Base-by-base conservation (phyloP, 2,797 vertebrate species). In the Tamandua tetradactyla region DNA sequence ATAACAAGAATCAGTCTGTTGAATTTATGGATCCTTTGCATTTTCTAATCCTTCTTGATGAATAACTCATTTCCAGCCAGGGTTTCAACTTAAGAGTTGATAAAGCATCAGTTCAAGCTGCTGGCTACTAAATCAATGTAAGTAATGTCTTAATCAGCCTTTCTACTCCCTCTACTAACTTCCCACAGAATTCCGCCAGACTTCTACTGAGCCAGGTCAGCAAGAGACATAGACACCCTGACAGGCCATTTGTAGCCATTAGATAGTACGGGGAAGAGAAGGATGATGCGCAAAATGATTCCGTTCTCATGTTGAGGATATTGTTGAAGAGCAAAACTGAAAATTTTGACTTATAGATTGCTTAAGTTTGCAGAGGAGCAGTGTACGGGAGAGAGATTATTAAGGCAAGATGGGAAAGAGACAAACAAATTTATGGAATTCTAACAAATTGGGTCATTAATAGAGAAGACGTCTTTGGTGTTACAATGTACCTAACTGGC, bases 11-110 rank as follows among this genome's bases (percentile, higher is more conserved):
- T 97, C 68, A 91, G 97, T 96, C 98, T 97, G 96, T 96, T 97
- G 98, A 98, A 98, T 98, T 97, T 98, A 98, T 98, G 97, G 97
- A 98, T 96, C 96, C 91, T 96, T 97, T 97, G 98, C 97, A 97
- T 97, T 98, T 97, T 95, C 87, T 98, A 98, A 98, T 98, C 97
- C 97, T 22, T 94, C 82, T 96, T 98, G 98, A 98, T 98, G 97
- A 98, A 98, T 98, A 97, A 96, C 96, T 97, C 96, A 72, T 84
- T 96, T 97, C 93, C 97, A 98, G 98, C 97, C 97, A 97, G 96
- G 96, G 89, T 98, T 98, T 98, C 97, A 98, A 97, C 97, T 87
- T 98, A 71, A 93, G 97, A 98, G 96, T 98, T 98, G 97, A 98
- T 98, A 98, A 98, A 98, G 95, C 96, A 98, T 98, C 92, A 32